Evolutionary conservation across 2,113 vertebrate genomes (phyloP).

Genomic region (Ginglymostoma cirratum): DNA sequence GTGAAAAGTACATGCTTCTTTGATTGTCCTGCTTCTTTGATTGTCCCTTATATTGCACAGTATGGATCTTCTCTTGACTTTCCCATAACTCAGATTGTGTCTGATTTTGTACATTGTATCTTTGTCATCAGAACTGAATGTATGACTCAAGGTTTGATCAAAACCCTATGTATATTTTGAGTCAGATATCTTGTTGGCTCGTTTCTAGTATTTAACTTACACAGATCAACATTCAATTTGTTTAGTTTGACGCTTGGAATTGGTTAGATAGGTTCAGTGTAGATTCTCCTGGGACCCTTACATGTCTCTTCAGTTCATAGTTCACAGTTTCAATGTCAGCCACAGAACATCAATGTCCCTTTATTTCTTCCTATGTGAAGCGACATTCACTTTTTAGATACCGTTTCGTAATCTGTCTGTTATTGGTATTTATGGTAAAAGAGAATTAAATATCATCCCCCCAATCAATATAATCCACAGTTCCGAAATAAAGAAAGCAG

Average conservation of each 20-base stretch:
- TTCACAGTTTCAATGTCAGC: too few species aligned
- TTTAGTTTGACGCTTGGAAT: not conserved
- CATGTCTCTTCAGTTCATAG: too few species aligned
- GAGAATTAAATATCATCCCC: not conserved
- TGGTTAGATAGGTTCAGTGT: too few species aligned
- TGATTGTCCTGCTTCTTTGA: not conserved
- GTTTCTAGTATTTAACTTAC: not conserved
- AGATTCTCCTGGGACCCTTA: too few species aligned
- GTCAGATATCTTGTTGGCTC: not conserved
- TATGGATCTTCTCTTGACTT: not conserved
- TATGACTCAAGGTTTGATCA: not conserved
- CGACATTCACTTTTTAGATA: not conserved
- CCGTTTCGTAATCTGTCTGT: not conserved
- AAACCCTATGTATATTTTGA: not conserved
- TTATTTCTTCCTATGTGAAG: not conserved
- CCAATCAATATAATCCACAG: not conserved
- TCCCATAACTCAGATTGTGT: not conserved
- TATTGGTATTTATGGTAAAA: not conserved
- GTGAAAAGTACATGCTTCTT: not conserved
- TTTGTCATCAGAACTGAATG: not conserved
- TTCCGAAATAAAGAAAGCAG: not conserved
- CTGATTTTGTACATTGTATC: not conserved
- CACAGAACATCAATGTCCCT: not conserved
- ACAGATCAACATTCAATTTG: not conserved
- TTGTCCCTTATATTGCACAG: too few species aligned